Conservation (phyloP, 2,888 invertebrate genomes). For the Cetonia aurata region DNA sequence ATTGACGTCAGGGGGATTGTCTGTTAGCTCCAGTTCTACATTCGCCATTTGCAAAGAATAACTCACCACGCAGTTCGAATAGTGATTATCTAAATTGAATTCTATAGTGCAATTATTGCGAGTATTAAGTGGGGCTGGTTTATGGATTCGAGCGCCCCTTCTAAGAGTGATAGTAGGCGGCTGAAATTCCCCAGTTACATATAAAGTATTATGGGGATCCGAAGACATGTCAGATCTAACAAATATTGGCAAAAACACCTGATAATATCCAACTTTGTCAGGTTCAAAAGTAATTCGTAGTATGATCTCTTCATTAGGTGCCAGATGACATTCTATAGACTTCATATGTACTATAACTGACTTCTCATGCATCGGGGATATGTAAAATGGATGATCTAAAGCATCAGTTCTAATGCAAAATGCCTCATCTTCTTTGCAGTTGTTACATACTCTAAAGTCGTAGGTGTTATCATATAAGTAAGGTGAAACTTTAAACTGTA, state of each 20-base stretch:
- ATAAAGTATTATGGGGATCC: constrained; percentile 13
- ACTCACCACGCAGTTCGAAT: not conserved
- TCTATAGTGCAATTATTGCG: not conserved
- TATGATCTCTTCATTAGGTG: constrained; percentile 17
- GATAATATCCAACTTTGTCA: not conserved
- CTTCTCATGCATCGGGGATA: not conserved
- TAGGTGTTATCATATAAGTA: not conserved
- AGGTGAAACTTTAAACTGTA: not conserved
- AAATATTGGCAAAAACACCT: constrained; percentile 1
- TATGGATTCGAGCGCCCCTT: not conserved
- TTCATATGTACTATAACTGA: not conserved
- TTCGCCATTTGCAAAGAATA: not conserved
- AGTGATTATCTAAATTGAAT: constrained; percentile 1
- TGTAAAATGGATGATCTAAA: constrained; percentile 14
- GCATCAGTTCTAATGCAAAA: constrained; percentile 35
- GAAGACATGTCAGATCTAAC: constrained; percentile 1
- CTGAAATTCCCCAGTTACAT: constrained; percentile 5
- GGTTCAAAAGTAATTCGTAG: constrained; percentile 15
- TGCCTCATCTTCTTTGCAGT: constrained; percentile 16
- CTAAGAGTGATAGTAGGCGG: not conserved
- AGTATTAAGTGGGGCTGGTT: not conserved
- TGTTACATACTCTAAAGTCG: constrained; percentile 20
- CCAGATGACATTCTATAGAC: constrained; percentile 4
- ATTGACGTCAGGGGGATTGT: not conserved
- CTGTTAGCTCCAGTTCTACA: not conserved